Evolutionary conservation across 2,888 invertebrate genomes (phyloP).

Genomic region (Drosophila hamatofila): DNA sequence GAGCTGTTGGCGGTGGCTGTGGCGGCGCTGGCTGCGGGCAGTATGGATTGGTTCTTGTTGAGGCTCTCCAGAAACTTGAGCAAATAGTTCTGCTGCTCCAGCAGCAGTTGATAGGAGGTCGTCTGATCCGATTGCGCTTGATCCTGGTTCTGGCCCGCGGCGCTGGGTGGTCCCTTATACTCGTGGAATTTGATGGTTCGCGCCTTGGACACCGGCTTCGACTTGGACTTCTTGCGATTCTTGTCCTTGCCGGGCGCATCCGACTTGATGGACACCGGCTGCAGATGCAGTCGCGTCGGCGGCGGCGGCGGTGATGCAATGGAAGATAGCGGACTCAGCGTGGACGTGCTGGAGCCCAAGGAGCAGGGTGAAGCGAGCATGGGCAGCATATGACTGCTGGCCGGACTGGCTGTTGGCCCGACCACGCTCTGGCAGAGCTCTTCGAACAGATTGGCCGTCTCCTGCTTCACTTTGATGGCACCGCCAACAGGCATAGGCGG

Average conservation of each 20-base stretch:
- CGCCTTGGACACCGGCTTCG: slow-evolving; percentile 92
- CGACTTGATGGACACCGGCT: slow-evolving; percentile 85
- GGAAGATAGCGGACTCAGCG: slow-evolving; percentile 89
- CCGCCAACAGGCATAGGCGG: slow-evolving; percentile 59
- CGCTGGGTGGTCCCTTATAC: slow-evolving; percentile 96
- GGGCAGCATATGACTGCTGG: slow-evolving; percentile 85
- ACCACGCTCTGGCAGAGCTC: slow-evolving; percentile 88
- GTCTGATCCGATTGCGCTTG: slow-evolving; percentile 88
- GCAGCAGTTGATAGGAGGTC: slow-evolving; percentile 94
- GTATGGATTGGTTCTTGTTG: slow-evolving; percentile 92
- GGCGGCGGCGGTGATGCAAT: slow-evolving; percentile 88
- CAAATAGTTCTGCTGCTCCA: slow-evolving; percentile 96
- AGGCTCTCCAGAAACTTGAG: slow-evolving; percentile 93
- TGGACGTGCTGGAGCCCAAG: slow-evolving; percentile 88
- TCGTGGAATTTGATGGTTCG: slow-evolving; percentile 98
- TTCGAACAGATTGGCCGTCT: slow-evolving; percentile 86
- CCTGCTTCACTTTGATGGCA: slow-evolving; percentile 82
- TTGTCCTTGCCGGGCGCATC: slow-evolving; percentile 91
- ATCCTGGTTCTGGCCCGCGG: slow-evolving; percentile 89
- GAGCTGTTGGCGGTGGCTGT: slow-evolving; percentile 70
- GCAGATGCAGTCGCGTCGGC: slow-evolving; percentile 85
- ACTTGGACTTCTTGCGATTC: slow-evolving; percentile 93
- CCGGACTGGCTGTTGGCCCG: slow-evolving; percentile 83
- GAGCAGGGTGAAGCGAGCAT: slow-evolving; percentile 86
- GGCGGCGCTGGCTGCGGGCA: slow-evolving; percentile 86